Evolutionary conservation across 2,888 invertebrate genomes (phyloP), one percentile per base, ranked within the genome.

Genomic region (Osmoderma eremita): DNA sequence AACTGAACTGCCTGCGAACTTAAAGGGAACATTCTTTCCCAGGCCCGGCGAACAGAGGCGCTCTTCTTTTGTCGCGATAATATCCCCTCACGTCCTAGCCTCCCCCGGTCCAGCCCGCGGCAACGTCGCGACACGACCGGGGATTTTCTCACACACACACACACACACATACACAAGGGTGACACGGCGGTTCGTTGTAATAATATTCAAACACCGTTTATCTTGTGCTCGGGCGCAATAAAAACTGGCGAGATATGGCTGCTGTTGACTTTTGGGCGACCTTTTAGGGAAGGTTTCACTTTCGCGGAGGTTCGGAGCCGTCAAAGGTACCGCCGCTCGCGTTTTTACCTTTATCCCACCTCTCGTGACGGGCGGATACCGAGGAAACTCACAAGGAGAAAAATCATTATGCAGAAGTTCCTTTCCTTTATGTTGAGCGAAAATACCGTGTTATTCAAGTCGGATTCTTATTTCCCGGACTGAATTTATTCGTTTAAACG

Each of bases 161-260:
- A 41, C 13, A 5, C 50, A 22, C 36, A 6, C 38, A 15, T 12
- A 50, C 6, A n/a, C n/a, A n/a, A n/a, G n/a, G n/a, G n/a, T n/a
- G n/a, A n/a, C n/a, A n/a, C n/a, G n/a, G 18, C 17, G 38, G 53
- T 12, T 17, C 30, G 2, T 30, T 10, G 58, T 61, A 61, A 61
- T 61, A 61, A 61, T 61, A 61, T 61, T 61, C 58, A 61, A 58
- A 61, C 58, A 30, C 45, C 58, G 58, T 61, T 61, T 61, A 61
- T 61, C 58, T 61, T 61, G 36, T 61, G 58, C 58, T 61, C 58
- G 58, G 58, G 24, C 45, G 58, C 58, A 61, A 61, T 61, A 61
- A 61, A 61, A 61, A 61, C 45, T 61, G 45, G 45, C 45, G 45
- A 61, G 58, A 61, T 61, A 61, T 61, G 45, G 30, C 30, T n/a